Evolutionary conservation across 2,888 invertebrate species (phyloP), one percentile per base, ranked within the genome.

Genomic region (Aspidapion aeneum): DNA sequence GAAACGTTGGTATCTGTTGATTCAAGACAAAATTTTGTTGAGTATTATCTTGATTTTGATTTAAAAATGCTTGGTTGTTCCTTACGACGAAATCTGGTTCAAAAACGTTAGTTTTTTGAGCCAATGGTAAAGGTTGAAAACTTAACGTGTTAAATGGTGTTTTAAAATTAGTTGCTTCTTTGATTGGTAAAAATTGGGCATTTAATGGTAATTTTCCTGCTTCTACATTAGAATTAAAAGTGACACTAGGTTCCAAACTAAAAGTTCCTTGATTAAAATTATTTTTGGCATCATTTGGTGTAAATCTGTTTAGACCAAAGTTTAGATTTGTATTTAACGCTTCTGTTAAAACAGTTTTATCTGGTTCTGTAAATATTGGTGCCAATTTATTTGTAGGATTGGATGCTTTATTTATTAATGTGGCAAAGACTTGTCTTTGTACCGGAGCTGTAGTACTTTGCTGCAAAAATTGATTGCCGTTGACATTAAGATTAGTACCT

Each of bases 211-310:
- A 66, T 57, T 71, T 69, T 16, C 72, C 72, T 5, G 71, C 70
- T 48, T 69, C 63, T 56, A 69, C 65, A n/a, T 75, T 66, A 9
- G 78, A 74, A 55, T 76, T 74, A 55, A 79, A 82, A 71, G 78
- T 80, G 72, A 79, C 78, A 65, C 85, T 86, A 0, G 83, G 82
- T 73, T 84, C 82, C 61, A 86, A 81, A 1, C 82, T 77, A n/a
- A 85, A 62, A 18, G 59, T 61, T 1, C 17, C 60, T 1, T 71
- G 35, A 1, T 71, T 52, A 9, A 19, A 5, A 19, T 52, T 52
- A n/a, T 5, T 17, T n/a, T n/a, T 52, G 17, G 52, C 52, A 7
- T 52, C 52, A n/a, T 5, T 52, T 5, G 52, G 7, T 5, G 52
- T 52, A 19, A 52, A 52, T n/a, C 17, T 52, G 52, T 52, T 19